phyloP scores from a whole-genome alignment of 2,797 vertebrate genomes.

The Pseudochirops corinnae region DNA sequence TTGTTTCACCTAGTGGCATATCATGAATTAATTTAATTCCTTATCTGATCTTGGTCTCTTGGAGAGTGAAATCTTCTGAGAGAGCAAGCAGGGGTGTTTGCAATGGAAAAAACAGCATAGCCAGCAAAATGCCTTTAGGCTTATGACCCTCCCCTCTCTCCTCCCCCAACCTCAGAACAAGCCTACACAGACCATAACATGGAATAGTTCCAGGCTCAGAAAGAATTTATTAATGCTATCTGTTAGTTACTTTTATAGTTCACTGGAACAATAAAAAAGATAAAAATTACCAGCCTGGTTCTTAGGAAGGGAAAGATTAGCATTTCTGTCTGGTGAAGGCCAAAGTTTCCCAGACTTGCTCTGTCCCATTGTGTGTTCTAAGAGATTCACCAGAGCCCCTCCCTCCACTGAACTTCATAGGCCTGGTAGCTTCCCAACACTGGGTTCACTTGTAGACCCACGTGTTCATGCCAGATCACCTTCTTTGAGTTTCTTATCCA shows the following conservation, averaged over 20 bases:
- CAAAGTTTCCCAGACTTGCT: neutral
- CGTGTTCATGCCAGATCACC: neutral
- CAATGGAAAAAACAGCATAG: conserved; percentile 60
- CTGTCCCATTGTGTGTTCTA: neutral
- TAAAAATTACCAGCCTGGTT: conserved; percentile 60
- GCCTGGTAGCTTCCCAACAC: neutral
- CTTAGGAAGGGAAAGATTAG: conserved; percentile 49
- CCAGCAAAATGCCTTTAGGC: conserved; percentile 52
- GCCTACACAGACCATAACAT: conserved; percentile 50
- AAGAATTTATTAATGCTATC: conserved; percentile 43
- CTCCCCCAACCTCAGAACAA: conserved; percentile 40
- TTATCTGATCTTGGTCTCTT: neutral
- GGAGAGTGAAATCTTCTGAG: conserved; percentile 14
- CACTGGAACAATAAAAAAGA: conserved; percentile 68
- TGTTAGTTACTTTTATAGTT: conserved; percentile 71
- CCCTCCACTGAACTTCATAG: neutral
- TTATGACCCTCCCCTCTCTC: conserved; percentile 23
- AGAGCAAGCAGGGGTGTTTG: conserved; percentile 32
- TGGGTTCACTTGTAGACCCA: neutral
- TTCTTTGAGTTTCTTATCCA: neutral
- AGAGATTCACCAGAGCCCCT: neutral
- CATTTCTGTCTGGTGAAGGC: conserved; percentile 60
- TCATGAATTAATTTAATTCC: neutral
- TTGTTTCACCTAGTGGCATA: neutral
- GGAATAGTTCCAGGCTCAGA: conserved; percentile 63